Base-by-base conservation (phyloP, 1,140 invertebrate genomes). In the Hormaphis cornu region DNA sequence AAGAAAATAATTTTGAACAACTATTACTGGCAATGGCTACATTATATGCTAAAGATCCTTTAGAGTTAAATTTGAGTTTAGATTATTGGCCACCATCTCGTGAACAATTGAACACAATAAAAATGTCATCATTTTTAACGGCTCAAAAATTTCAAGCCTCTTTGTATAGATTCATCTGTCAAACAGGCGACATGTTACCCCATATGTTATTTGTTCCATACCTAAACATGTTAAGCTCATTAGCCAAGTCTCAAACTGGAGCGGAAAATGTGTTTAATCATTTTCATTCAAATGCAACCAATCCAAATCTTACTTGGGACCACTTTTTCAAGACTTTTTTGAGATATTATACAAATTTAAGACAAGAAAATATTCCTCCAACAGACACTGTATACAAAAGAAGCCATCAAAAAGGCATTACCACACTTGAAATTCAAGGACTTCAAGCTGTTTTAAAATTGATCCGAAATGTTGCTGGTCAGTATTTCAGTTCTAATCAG, bases 121-220 rank as follows among this genome's bases (percentile, higher is more conserved):
- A 70, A 46, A 70, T 58, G 52, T 70, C 52, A 18, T 69, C 66
- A 26, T 54, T 69, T 40, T 56, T 70, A 75, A 66, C 79, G 78
- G 53, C 79, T 78, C 70, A 77, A 77, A 24, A 78, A 37, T 54
- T 48, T 40, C 56, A 72, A 48, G 86, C 91, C 18, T 87, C 88
- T 0, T 80, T 97, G 9, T 93, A 90, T 78, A 97, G 96, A 80
- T 95, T 97, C 78, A 85, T 97, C 4, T 83, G 91, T 6, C 81
- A 93, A 61, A 89, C 92, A 42, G 90, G 93, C 52, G 92, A 94
- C 77, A 81, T 92, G 76, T 79, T 95, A 35, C 89, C 90, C n/a
- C 84, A 90, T 14, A 85, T 88, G 3, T 78, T 97, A 30, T 93
- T 93, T 77, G 86, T 91, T 9, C 87, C 90, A 0, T 96, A 95